A percentile compares a stretch with the other conserved stretches of the same genome.
Evolutionary conservation across 2,113 vertebrate species (phyloP).

Genomic region (Puma concolor): DNA sequence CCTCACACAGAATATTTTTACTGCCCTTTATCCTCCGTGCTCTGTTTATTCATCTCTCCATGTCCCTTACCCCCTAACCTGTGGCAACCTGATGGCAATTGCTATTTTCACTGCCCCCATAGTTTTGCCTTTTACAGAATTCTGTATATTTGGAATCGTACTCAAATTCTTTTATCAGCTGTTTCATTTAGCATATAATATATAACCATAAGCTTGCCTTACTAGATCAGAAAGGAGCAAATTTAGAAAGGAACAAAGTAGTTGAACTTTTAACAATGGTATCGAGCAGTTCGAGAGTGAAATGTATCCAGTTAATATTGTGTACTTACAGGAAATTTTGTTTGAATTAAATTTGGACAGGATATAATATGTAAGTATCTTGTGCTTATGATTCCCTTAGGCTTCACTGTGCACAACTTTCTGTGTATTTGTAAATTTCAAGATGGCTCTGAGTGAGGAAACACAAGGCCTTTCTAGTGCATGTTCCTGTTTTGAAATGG

Average conservation of each 20-base stretch:
- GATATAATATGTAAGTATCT: not conserved
- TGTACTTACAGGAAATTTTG: conserved; percentile 20
- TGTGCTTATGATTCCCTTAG: conserved; percentile 11
- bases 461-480: conserved; percentile 52
- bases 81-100: not conserved
- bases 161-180: not conserved
- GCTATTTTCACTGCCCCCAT: not conserved
- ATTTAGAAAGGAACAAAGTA: conserved; percentile 8
- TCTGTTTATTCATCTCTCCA: not conserved
- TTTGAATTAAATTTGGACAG: conserved; percentile 18
- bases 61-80: not conserved
- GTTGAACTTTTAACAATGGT: not conserved
- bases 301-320: conserved; percentile 14
- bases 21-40: not conserved
- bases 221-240: not conserved
- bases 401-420: conserved; percentile 1
- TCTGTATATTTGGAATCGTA: not conserved
- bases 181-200: not conserved
- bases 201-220: not conserved
- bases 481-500: conserved; percentile 56
- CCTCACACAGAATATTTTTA: not conserved
- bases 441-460: conserved; percentile 47
- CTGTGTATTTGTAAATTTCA: not conserved
- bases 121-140: not conserved
- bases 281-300: not conserved